Evolutionary conservation across 2,888 invertebrate species (phyloP), one percentile per base, ranked within the genome.

Genomic region (Syritta pipiens): DNA sequence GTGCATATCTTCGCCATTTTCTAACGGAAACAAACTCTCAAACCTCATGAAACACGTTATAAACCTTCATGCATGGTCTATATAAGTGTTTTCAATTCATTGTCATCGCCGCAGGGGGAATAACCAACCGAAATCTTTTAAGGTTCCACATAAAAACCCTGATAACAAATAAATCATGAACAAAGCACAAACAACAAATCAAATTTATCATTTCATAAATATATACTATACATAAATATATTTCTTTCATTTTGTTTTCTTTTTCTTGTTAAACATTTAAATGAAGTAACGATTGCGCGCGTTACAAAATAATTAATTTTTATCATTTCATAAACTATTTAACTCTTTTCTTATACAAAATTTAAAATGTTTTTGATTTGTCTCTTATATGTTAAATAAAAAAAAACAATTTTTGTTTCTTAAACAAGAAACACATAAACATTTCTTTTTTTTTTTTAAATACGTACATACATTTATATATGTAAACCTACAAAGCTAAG

Each of bases 201-300:
- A 28, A 19, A 32, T 51, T 32, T 44, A 26, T 55, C 17, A 26
- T 46, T 26, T 46, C 14, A 46, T 65, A 53, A 74, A 74, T 65
- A 68, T 46, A 32, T 19, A 20, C 26, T 46, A 49, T 42, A 57
- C 12, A n/a, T n/a, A 42, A 20, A 53, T 53, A 4, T 32, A 4
- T 46, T 55, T 9, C 3, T 59, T 9, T 12, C 17, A n/a, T 20
- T 20, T 5, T 51, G 17, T 12, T 26, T 24, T 19, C 17, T 2
- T 4, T 49, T 19, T 68, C 63, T 14, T 67, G 60, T 48, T 62
- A 68, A 69, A 55, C 44, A 67, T 72, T 67, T 40, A 57, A 62
- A 72, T 24, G 55, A 74, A 79, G 74, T 74, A 79, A 74, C 79
- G 65, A 74, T 79, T 74, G 79, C 72, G 67, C 62, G 74, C 72